Evolutionary conservation across 1,140 invertebrate genomes (phyloP).

Genomic region (Drosophila subobscura): DNA sequence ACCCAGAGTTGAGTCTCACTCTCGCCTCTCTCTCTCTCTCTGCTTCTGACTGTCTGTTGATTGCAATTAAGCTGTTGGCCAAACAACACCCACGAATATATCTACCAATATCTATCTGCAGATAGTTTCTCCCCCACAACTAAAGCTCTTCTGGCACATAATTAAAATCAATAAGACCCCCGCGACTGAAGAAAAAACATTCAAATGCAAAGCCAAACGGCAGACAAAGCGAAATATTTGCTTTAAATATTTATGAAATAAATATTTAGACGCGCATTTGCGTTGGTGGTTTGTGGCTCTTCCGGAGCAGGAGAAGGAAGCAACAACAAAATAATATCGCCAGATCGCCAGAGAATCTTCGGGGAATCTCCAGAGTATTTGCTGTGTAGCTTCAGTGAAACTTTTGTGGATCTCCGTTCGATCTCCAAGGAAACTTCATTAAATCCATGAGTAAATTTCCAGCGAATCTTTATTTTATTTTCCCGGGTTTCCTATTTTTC

Average conservation of each 20-base stretch:
- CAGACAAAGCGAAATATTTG: slow-evolving; percentile 39
- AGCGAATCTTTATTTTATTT: too few relatives aligned
- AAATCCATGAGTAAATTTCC: too few relatives aligned
- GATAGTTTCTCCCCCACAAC: not conserved
- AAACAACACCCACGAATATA: slow-evolving; percentile 55
- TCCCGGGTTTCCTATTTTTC: too few relatives aligned
- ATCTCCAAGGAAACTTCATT: too few relatives aligned
- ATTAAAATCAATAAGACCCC: slow-evolving; percentile 49
- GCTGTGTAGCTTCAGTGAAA: too few relatives aligned
- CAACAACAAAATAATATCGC: not conserved
- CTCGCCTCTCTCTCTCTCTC: not conserved
- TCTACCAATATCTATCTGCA: not conserved
- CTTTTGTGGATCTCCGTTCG: too few relatives aligned
- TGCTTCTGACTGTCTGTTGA: not conserved
- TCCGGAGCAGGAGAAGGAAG: slow-evolving; percentile 8
- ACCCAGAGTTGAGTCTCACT: too few relatives aligned
- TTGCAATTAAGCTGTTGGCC: slow-evolving; percentile 30
- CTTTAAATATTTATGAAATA: slow-evolving; percentile 56
- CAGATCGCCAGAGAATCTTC: too few relatives aligned
- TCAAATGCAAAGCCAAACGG: not conserved
- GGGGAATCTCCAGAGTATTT: too few relatives aligned
- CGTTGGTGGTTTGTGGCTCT: slow-evolving; percentile 32
- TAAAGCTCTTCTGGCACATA: slow-evolving; percentile 34
- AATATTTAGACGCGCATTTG: slow-evolving; percentile 18
- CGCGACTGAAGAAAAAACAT: slow-evolving; percentile 13